Base-by-base conservation (phyloP, 2,888 invertebrate species). In the Heliconius ismenius region DNA sequence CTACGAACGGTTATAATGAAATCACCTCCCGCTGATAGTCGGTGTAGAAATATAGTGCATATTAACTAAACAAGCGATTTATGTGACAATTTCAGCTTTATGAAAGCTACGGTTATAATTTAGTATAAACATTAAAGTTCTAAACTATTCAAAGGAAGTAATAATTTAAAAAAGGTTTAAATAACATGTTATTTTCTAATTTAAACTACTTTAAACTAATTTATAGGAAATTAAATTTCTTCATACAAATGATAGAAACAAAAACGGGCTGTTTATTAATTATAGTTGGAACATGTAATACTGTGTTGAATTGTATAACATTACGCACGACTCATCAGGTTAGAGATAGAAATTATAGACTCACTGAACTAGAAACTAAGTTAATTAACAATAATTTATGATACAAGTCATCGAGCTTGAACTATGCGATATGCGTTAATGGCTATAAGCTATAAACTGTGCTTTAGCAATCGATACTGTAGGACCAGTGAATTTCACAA, bases 11-110 rank as follows among this genome's bases (percentile, higher is more conserved):
- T 24, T 67, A 43, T 67, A 67, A 67, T 67, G 67, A 74, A 79
- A 74, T 76, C 67, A 70, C 75, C 79, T 75, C 78, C 76, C 60
- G 75, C 76, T 74, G 79, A 74, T 76, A 68, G 69, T 63, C 49
- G 43, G 60, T 62, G 36, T 67, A 58, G 67, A 73, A 68, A 75
- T 69, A 67, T 26, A 75, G 67, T 73, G 75, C 72, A 79, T 67
- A 79, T 70, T 79, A 72, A 77, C 67, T 58, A 68, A 58, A 32
- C 74, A 67, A 65, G 62, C 64, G 78, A 78, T 78, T 76, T 79
- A 79, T 76, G 77, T 63, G 60, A 75, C 74, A 76, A 75, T 64
- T 70, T 73, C 75, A 60, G 69, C 39, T 67, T 60, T 49, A 75
- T 60, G 69, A 62, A 60, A 73, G 74, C 28, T 26, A 63, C 24